Evolutionary conservation across 1,140 invertebrate species (phyloP).

Genomic region (Drusus annulatus): DNA sequence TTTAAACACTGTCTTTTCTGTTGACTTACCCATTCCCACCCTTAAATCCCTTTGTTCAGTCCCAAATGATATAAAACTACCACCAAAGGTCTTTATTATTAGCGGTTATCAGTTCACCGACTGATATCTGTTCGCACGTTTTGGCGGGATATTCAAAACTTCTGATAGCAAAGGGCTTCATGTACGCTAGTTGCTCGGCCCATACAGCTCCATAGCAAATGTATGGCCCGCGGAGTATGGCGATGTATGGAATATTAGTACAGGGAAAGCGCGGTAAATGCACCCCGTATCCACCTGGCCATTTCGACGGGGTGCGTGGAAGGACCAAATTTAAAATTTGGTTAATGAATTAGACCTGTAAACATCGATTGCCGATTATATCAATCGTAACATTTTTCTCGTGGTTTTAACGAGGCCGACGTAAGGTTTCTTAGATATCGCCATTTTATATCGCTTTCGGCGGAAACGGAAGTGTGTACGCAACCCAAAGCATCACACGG

Average conservation of each 20-base stretch:
- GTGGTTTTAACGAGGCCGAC: slow-evolving; percentile 29
- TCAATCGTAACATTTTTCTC: slow-evolving; percentile 13
- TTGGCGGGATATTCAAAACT: slow-evolving; percentile 49
- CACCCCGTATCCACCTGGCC: background rate
- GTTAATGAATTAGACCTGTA: background rate
- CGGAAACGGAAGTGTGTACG: slow-evolving; percentile 48
- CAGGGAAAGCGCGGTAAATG: slow-evolving; percentile 33
- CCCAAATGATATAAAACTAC: background rate
- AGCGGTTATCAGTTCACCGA: slow-evolving; percentile 29
- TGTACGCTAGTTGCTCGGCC: background rate
- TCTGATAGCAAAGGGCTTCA: background rate
- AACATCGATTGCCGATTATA: background rate
- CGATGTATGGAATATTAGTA: slow-evolving; percentile 30
- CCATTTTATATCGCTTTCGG: slow-evolving; percentile 45
- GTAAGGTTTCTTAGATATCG: slow-evolving; percentile 30
- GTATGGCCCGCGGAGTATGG: background rate
- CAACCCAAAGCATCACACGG: slow-evolving; percentile 21
- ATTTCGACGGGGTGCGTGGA: background rate
- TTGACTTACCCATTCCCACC: slow-evolving; percentile 55
- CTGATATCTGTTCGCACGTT: slow-evolving; percentile 20
- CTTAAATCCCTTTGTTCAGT: background rate
- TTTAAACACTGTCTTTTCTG: slow-evolving; percentile 54
- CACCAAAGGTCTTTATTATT: background rate
- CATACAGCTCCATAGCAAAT: background rate
- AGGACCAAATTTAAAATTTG: background rate